Evolutionary conservation across 2,113 vertebrate species (phyloP).

Genomic region (Rhinolophus sinicus): DNA sequence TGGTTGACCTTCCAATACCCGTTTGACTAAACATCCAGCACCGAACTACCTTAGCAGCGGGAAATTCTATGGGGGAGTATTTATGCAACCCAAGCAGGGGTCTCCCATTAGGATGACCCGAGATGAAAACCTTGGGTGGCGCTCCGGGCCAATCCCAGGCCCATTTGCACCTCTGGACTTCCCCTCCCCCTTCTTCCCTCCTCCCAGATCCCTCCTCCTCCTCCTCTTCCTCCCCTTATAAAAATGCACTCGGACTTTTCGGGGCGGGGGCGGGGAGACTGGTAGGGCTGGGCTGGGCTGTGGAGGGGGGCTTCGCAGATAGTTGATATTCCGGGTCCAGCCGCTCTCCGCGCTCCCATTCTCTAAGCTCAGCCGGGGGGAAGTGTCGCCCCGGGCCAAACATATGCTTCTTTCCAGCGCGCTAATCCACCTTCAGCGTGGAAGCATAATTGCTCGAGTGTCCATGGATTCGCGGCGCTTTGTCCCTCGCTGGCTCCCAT

Average conservation of each 20-base stretch:
- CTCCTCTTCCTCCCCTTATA: background rate
- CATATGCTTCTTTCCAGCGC: constrained; percentile 99
- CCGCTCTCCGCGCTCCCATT: constrained; percentile 92
- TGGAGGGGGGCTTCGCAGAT: constrained; percentile 84
- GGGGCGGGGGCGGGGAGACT: constrained; percentile 54
- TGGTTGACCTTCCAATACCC: background rate
- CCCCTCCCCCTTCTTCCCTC: rapidly evolving
- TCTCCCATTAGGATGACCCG: constrained; percentile 1
- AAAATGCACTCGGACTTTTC: constrained; percentile 33
- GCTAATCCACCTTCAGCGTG: constrained; percentile 99
- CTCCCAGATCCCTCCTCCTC: rapidly evolving
- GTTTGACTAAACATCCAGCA: background rate
- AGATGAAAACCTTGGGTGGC: background rate
- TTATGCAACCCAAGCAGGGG: background rate
- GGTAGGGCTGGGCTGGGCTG: constrained; percentile 56
- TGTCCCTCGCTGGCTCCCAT: constrained; percentile 99
- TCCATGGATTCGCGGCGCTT: constrained; percentile 97
- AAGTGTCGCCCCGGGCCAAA: constrained; percentile 99
- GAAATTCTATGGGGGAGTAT: constrained; percentile 31
- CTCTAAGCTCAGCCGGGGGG: constrained; percentile 98
- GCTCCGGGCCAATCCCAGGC: background rate
- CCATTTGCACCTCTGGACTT: constrained; percentile 18
- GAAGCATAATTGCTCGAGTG: constrained; percentile 99
- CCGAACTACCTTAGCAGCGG: background rate
- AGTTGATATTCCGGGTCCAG: constrained; percentile 93